Evolutionary conservation across 1,140 invertebrate species (phyloP), one percentile per base, ranked within the genome.

Genomic region (Pteromalus puparum): DNA sequence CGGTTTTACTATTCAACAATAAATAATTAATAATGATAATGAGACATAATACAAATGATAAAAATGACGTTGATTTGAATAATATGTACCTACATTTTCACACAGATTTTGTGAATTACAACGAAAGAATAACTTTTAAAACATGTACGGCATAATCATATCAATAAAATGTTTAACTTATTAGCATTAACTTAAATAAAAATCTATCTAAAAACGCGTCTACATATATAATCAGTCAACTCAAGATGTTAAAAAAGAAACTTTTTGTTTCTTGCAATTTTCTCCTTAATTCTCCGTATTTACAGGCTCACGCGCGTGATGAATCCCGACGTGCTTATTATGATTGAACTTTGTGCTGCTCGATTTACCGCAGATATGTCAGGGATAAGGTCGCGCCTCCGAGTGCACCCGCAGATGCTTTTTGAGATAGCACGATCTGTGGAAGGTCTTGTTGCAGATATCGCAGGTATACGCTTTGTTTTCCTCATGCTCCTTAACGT

Each of bases 391-490:
- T 77, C 97, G 94, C n/a, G 95, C 95, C 0, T 97, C 96, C 26
- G 96, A 97, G 88, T 98, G 97, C 26, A 97, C 96, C 86, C 96
- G 95, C 92, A 97, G 94, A 89, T 98, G 97, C 90, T 97, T 97
- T 70, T 96, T 96, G 9, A 98, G 93, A 93, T 98, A 97, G 89
- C 98, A 98, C 74, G 96, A 96, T 21, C 97, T 94, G 90, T 97
- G 97, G 92, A 98, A 98, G 70, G 95, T 95, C 91, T 98, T 97
- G 77, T 96, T 95, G 92, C 98, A 99, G 81, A 97, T 95, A 87
- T 96, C 95, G 92, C 98, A 99, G 85, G 96, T 96, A 89, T 97
- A 98, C 74, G 96, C 96, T 93, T 99, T 99, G 81, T 96, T 97
- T 81, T 95, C 96, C 83, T 97, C 97, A 92, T 99, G 98, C 89